Evolutionary conservation across 2,113 vertebrate species (phyloP), one percentile per base, ranked within the genome.

Genomic region (Menura novaehollandiae): DNA sequence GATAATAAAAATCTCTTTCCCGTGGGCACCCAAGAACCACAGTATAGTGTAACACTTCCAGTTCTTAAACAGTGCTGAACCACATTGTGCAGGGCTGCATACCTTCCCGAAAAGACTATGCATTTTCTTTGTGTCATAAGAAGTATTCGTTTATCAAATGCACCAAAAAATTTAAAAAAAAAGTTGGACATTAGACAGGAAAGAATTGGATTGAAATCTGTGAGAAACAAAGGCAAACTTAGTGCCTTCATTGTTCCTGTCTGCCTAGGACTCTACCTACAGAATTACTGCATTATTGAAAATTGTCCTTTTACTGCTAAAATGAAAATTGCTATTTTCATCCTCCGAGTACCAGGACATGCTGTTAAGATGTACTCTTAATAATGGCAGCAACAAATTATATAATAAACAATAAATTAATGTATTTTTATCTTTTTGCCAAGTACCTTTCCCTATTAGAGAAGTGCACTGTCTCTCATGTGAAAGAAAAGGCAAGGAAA

Each of bases 1-100:
- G 2, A 96, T 92, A 94, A 95, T 60, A 95, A 94, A 94, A 97
- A 85, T 68, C 60, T 89, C 44, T 87, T 88, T 96, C 92, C 92
- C 93, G 72, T 92, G 93, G 92, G 92, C 82, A 89, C 84, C 79
- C 1, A 2, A 75, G 95, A 95, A 93, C 95, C 91, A 89, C 96
- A 92, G 64, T 23, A 59, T 33, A 86, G 53, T 94, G 83, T 93
- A 93, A 77, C 37, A 55, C 32, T 86, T 93, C 91, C 90, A 95
- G 66, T 52, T 89, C 60, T 82, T 68, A 81, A 91, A 63, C 44
- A 76, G 68, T 0, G 6, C 66, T 39, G 64, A 96, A 92, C 68
- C 90, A 41, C 90, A 81, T 3, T 19, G 68, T 33, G 52, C 59
- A 83, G 64, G 37, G 44, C 64, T 81, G 64, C 60, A 79, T 93